Percentiles rank a stretch among this genome's conserved stretches.
Evolutionary conservation across 2,888 invertebrate genomes (phyloP).

Genomic region (Andrena haemorrhoa): DNA sequence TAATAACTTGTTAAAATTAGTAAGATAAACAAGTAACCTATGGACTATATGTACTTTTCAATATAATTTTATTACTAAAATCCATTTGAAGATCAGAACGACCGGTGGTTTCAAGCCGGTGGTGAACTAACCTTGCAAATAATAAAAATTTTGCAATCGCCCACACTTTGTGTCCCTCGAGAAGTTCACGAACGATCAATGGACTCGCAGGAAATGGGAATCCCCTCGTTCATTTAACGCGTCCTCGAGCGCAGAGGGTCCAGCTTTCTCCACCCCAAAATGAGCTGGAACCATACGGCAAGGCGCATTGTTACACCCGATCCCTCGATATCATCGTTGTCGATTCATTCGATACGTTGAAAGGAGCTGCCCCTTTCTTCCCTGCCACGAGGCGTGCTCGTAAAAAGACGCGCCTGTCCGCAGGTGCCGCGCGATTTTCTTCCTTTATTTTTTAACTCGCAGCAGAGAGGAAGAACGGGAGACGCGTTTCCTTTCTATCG

Average conservation of each 20-base stretch:
- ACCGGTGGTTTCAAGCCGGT: too few species aligned
- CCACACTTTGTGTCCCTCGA: neutral
- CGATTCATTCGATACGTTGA: conserved; percentile 77
- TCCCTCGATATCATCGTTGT: conserved; percentile 73
- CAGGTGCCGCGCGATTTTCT: conserved; percentile 35
- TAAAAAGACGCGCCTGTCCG: conserved; percentile 8
- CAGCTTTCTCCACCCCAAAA: conserved; percentile 48
- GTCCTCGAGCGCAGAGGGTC: conserved; percentile 31
- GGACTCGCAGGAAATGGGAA: conserved; percentile 30
- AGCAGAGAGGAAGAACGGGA: conserved; percentile 4
- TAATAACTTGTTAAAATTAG: too few species aligned
- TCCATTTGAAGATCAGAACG: too few species aligned
- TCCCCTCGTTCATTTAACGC: conserved; percentile 54
- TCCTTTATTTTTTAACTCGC: conserved; percentile 16
- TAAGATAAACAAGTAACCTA: too few species aligned
- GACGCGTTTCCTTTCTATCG: conserved; percentile 41
- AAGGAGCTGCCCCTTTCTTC: conserved; percentile 66
- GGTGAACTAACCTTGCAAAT: neutral
- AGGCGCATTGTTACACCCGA: conserved; percentile 67
- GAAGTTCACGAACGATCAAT: neutral
- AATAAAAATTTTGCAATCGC: neutral
- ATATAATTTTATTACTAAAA: too few species aligned
- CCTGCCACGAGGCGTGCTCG: conserved; percentile 32
- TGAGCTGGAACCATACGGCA: conserved; percentile 41
- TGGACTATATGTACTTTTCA: too few species aligned